Evolutionary conservation across 2,113 vertebrate genomes (phyloP).

Genomic region (Numenius arquata): DNA sequence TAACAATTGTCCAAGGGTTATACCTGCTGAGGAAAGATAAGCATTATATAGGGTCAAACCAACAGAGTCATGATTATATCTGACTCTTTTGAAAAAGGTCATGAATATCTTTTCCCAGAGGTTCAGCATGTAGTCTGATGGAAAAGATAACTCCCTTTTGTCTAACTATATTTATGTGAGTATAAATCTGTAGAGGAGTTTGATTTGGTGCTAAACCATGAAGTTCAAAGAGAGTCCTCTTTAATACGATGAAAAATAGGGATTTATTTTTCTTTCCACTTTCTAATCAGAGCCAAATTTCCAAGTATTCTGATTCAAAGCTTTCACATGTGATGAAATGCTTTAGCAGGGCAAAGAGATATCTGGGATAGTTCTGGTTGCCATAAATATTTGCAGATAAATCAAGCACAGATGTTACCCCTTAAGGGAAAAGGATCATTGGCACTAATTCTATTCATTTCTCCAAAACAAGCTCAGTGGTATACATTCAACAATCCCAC

Average conservation of each 20-base stretch:
- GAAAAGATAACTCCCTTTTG: not conserved
- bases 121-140: not conserved
- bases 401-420: not conserved
- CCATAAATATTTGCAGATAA: not conserved
- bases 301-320: not conserved
- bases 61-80: not conserved
- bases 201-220: not conserved
- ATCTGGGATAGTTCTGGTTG: not conserved
- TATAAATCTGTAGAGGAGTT: not conserved
- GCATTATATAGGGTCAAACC: not conserved
- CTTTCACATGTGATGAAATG: not conserved
- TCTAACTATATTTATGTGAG: not conserved
- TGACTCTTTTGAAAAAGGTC: not conserved
- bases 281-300: not conserved
- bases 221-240: not conserved
- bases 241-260: not conserved
- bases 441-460: not conserved
- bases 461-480: not conserved
- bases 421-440: not conserved
- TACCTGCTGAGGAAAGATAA: conserved; percentile 11
- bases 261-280: not conserved
- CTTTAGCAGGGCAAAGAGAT: not conserved
- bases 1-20: not conserved
- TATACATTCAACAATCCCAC: not conserved
- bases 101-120: not conserved